phyloP scores from a whole-genome alignment of 1,140 invertebrate genomes.

The Conus ventricosus region DNA sequence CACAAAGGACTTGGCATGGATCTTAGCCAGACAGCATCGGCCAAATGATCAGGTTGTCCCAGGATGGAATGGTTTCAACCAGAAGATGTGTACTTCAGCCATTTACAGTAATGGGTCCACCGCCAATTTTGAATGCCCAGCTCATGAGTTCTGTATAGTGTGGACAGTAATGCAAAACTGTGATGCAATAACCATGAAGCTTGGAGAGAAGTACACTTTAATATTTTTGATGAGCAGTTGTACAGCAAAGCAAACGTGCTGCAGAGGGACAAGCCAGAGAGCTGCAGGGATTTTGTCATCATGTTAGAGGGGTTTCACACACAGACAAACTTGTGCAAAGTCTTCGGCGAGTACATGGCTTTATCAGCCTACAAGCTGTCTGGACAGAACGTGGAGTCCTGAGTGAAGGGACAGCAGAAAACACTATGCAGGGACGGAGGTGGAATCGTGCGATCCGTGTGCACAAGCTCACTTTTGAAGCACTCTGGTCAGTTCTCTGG shows the following conservation, averaged over 20 bases:
- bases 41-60: not conserved
- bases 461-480: not conserved
- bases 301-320: not conserved
- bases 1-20: not conserved
- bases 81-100: too few relatives aligned
- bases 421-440: not conserved
- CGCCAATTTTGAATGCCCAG: not conserved
- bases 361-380: not conserved
- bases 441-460: not conserved
- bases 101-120: not conserved
- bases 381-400: not conserved
- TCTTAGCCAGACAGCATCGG: not conserved
- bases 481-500: not conserved
- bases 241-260: conserved; percentile 1
- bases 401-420: not conserved
- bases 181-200: not conserved
- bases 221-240: not conserved
- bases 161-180: not conserved
- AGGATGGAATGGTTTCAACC: not conserved
- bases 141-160: not conserved
- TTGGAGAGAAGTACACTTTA: not conserved
- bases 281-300: not conserved
- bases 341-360: not conserved
- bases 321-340: not conserved
- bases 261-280: too few relatives aligned